A percentile compares a stretch with the other conserved stretches of the same genome.
These are phyloP conservation scores for Xestia xanthographa DNA, from an alignment of 2,888 invertebrate genomes.

Conservation along the genomic window DNA sequence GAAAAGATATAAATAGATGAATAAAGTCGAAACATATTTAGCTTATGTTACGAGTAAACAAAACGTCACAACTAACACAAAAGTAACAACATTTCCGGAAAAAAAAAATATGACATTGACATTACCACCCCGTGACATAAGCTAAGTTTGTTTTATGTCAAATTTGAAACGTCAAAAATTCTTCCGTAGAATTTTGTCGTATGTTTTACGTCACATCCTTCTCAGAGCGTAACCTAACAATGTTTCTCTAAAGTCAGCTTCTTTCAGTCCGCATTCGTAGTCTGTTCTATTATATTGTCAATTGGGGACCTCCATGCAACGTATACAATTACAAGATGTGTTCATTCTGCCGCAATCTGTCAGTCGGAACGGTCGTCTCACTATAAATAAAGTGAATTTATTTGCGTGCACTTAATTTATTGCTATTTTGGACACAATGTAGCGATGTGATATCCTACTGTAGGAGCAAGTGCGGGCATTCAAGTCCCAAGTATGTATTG, in stretches of 20 bases:
- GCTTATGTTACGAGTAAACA: constrained; percentile 39
- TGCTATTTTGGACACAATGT: constrained; percentile 84
- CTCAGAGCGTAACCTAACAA: constrained; percentile 44
- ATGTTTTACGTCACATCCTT: constrained; percentile 27
- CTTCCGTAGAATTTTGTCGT: not conserved
- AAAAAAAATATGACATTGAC: not conserved
- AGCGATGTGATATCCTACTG: constrained; percentile 74
- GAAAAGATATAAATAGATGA: constrained; percentile 68
- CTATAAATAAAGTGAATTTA: constrained; percentile 87
- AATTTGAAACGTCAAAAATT: constrained; percentile 9
- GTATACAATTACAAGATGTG: constrained; percentile 88
- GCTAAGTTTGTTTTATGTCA: constrained; percentile 18
- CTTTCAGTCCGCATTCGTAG: constrained; percentile 61
- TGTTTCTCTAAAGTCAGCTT: constrained; percentile 47
- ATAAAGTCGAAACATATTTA: constrained; percentile 53
- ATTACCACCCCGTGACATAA: not conserved
- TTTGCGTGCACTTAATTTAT: constrained; percentile 85
- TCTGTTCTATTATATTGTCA: constrained; percentile 86
- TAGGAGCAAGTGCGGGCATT: constrained; percentile 59
- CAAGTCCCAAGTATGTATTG: constrained; percentile 44
- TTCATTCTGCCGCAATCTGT: constrained; percentile 87
- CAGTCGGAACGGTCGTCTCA: constrained; percentile 73
- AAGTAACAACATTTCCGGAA: not conserved
- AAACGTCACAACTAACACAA: constrained; percentile 17
- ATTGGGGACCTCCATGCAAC: constrained; percentile 81